Evolutionary conservation across 2,797 vertebrate genomes (phyloP).

Genomic region (Antennarius maculatus): DNA sequence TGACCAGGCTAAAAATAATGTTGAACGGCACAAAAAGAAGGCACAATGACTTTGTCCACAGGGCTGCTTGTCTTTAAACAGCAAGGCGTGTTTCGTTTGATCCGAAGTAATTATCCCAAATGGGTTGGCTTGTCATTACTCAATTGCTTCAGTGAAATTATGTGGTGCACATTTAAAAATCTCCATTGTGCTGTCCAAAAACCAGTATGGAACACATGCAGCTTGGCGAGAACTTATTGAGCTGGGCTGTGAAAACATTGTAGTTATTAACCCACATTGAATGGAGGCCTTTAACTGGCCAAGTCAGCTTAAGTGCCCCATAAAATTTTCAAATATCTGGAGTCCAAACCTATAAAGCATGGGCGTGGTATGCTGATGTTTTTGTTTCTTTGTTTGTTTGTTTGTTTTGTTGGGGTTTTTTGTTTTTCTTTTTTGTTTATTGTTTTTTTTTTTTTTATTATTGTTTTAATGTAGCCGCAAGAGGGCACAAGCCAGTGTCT

Average conservation of each 20-base stretch:
- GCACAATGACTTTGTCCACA: conserved; percentile 13
- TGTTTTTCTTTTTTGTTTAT: background rate
- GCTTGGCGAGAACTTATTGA: conserved; percentile 1
- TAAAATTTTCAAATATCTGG: conserved; percentile 41
- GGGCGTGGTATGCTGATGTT: conserved; percentile 7
- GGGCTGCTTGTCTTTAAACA: no score
- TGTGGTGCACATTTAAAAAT: conserved; percentile 17
- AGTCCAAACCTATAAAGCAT: background rate
- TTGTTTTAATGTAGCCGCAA: no score
- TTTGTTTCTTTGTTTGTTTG: background rate
- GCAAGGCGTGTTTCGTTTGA: background rate
- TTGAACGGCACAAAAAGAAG: background rate
- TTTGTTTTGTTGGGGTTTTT: background rate
- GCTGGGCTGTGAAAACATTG: conserved; percentile 31
- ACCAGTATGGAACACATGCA: conserved; percentile 9
- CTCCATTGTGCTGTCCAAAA: conserved; percentile 24
- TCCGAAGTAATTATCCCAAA: conserved; percentile 26
- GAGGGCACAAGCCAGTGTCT: no score
- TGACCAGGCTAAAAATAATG: conserved; percentile 44
- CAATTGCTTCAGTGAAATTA: conserved; percentile 23
- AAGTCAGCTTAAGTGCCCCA: conserved; percentile 23
- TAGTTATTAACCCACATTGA: conserved; percentile 32
- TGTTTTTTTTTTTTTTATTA: background rate
- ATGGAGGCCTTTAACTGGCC: conserved; percentile 8
- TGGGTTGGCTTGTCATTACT: conserved; percentile 14